These are phyloP conservation scores for Tanaodytes sp. DNA, from an alignment of 2,888 invertebrate species.

Conservation along the genomic window DNA sequence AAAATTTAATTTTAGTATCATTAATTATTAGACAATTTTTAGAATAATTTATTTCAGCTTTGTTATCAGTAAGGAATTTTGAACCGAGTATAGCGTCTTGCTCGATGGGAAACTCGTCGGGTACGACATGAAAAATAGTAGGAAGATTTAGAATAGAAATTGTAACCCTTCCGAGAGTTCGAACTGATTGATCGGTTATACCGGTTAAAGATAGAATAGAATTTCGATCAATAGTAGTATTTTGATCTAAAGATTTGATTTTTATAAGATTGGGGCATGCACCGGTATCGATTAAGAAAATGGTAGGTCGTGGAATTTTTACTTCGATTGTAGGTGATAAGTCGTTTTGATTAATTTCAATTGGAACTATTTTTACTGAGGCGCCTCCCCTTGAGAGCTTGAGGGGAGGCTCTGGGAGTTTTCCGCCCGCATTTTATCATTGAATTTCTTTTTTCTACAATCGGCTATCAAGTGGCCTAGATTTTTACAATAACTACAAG, in stretches of 20 bases:
- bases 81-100: background rate
- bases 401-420: background rate
- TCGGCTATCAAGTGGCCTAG: background rate
- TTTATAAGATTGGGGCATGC: background rate
- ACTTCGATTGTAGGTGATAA: background rate
- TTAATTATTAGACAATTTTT: background rate
- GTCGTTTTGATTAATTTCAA: background rate
- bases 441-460: background rate
- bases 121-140: background rate
- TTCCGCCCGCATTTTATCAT: background rate
- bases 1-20: background rate
- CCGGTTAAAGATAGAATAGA: background rate
- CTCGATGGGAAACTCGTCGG: background rate
- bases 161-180: too few species aligned
- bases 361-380: conserved; percentile 1
- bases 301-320: background rate
- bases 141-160: too few species aligned
- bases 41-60: background rate
- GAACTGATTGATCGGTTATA: background rate
- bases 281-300: background rate
- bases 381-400: background rate
- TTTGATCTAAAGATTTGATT: background rate
- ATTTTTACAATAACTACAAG: conserved; percentile 5
- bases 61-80: background rate
- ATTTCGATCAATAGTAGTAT: background rate